phyloP scores from a whole-genome alignment of 2,888 invertebrate species.

The Drosophila kambysellisi region DNA sequence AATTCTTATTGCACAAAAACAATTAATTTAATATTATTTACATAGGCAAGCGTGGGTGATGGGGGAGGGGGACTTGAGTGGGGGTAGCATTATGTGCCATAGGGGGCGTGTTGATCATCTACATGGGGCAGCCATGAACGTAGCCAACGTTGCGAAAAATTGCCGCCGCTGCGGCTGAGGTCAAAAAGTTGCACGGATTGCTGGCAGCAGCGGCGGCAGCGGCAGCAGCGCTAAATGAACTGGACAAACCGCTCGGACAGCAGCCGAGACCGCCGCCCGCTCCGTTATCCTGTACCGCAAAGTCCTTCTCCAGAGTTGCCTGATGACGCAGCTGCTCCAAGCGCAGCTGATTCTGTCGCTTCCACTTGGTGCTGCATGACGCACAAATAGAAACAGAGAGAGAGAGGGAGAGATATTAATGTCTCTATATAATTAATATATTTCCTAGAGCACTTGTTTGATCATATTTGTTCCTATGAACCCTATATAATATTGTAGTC shows the following conservation, averaged over 20 bases:
- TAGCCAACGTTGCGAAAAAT: constrained; percentile 91
- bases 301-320: constrained; percentile 91
- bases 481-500: background rate
- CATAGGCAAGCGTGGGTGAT: constrained; percentile 54
- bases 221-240: constrained; percentile 72
- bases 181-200: constrained; percentile 88
- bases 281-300: constrained; percentile 82
- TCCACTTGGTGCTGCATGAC: constrained; percentile 92
- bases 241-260: constrained; percentile 83
- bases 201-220: constrained; percentile 79
- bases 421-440: background rate
- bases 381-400: too few relatives aligned
- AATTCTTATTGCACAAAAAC: constrained; percentile 69
- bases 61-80: too few relatives aligned
- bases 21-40: constrained; percentile 50
- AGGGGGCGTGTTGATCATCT: constrained; percentile 67
- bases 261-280: constrained; percentile 78
- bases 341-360: constrained; percentile 94
- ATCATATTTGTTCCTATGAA: too few relatives aligned
- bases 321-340: constrained; percentile 94
- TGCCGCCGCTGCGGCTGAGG: constrained; percentile 88
- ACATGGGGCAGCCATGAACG: constrained; percentile 90
- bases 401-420: background rate
- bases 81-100: background rate
- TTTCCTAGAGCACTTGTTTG: background rate